Evolutionary conservation across 1,140 invertebrate genomes (phyloP), one percentile per base, ranked within the genome.

Genomic region (Hirudo medicinalis): DNA sequence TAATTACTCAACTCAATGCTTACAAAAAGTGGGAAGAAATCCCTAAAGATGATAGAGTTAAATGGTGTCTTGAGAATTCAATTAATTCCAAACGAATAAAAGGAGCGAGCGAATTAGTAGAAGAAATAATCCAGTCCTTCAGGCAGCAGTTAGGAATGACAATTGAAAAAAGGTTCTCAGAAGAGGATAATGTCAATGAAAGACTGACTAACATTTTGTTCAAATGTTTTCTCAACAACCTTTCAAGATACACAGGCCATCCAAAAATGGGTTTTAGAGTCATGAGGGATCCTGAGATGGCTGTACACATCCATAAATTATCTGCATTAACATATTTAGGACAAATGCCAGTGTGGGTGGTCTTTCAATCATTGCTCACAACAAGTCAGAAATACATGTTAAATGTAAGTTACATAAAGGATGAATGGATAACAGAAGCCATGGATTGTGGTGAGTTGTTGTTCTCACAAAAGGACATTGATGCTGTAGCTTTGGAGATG

Each of bases 11-110:
- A n/a, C 32, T 53, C 19, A 70, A 49, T 36, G 49, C 54, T 53
- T 70, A 49, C 43, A 70, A 70, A 54, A 49, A 70, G 22, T 70
- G 69, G 69, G 53, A 54, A 20, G 20, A 22, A 54, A n/a, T 70
- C 0, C 69, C 69, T 2, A 11, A 20, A 49, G 13, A 8, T 22
- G 49, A 22, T 1, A 43, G 69, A 54, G 53, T 36, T n/a, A 49
- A 22, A 25, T 70, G 69, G 69, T 70, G 69, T 53, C 25, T 27
- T 17, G 29, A 22, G 17, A 70, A 70, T 53, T 49, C 20, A 25
- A 70, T 70, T 32, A 70, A 70, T 32, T 36, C 32, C 0, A 70
- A 70, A 22, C 5, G 22, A 13, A 70, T 70, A 19, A 70, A 70
- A 0, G 36, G 29, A 53, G 29, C 43, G 13, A 43, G 25, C 8